phyloP scores from a whole-genome alignment of 1,140 invertebrate species.

The Drosophila suzukii region DNA sequence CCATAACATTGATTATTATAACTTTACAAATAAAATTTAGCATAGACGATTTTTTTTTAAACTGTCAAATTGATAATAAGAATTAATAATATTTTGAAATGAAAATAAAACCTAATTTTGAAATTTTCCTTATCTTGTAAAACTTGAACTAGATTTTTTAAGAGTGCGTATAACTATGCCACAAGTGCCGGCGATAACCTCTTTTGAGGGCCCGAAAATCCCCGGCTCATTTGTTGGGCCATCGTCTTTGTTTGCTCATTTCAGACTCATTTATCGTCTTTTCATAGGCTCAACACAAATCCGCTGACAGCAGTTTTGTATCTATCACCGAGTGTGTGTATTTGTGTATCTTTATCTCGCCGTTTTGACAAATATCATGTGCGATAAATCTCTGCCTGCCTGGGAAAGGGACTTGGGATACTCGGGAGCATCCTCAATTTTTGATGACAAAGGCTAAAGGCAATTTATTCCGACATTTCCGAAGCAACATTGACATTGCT shows the following conservation, averaged over 20 bases:
- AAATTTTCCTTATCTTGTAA: background rate
- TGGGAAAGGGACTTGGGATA: conserved; percentile 1
- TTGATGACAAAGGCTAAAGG: conserved; percentile 56
- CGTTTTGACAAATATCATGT: conserved; percentile 67
- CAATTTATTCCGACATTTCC: conserved; percentile 57
- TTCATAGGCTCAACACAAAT: conserved; percentile 55
- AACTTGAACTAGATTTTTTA: background rate
- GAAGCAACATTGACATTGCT: conserved; percentile 55
- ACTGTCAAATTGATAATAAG: too few species aligned
- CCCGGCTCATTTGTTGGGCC: conserved; percentile 45
- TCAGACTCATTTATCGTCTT: conserved; percentile 60
- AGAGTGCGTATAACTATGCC: conserved; percentile 3
- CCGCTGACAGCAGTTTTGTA: conserved; percentile 58
- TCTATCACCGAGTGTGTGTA: conserved; percentile 21
- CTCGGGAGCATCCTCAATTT: conserved; percentile 37
- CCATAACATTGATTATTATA: background rate
- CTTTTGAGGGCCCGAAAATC: conserved; percentile 22
- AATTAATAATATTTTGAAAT: too few species aligned
- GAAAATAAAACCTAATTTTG: background rate
- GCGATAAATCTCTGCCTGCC: conserved; percentile 63
- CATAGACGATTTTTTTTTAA: too few species aligned
- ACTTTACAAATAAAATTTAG: background rate
- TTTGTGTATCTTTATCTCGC: conserved; percentile 55
- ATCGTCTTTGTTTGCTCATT: conserved; percentile 59
- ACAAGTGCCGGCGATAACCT: conserved; percentile 41